Conservation (phyloP, 2,113 vertebrate genomes). For the Platycercus adscitus region DNA sequence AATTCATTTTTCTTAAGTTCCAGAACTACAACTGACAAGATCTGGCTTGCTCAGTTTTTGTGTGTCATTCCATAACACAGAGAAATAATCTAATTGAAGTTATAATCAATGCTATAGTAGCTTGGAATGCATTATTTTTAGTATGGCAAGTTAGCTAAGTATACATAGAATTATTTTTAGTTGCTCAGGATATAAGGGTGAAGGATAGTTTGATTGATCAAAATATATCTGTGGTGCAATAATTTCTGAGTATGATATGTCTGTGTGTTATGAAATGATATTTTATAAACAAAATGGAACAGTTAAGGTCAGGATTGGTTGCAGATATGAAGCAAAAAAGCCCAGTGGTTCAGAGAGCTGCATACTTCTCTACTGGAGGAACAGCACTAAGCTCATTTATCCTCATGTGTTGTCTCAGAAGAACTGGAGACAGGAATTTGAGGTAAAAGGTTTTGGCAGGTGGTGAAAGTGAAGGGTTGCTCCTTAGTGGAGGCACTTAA, state of each 20-base stretch:
- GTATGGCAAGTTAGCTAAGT: neutral
- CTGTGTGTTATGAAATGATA: neutral
- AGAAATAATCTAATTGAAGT: neutral
- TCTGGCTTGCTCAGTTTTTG: neutral
- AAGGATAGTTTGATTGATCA: neutral
- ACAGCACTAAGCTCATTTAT: neutral
- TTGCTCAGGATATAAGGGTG: neutral
- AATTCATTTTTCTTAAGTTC: neutral
- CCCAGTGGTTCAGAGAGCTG: neutral
- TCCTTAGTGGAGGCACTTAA: neutral
- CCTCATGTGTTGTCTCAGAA: accelerated
- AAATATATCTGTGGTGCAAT: neutral
- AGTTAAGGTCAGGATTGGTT: neutral
- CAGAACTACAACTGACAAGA: neutral
- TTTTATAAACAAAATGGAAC: neutral
- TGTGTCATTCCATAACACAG: neutral
- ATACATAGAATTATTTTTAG: neutral
- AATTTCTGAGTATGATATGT: neutral
- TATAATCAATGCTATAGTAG: neutral
- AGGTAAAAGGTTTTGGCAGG: neutral
- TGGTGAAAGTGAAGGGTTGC: neutral
- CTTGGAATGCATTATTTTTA: neutral
- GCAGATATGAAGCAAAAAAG: neutral
- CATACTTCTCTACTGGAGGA: neutral
- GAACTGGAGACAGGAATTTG: neutral